phyloP scores from a whole-genome alignment of 2,797 vertebrate species.

The Lutjanus campechanus region DNA sequence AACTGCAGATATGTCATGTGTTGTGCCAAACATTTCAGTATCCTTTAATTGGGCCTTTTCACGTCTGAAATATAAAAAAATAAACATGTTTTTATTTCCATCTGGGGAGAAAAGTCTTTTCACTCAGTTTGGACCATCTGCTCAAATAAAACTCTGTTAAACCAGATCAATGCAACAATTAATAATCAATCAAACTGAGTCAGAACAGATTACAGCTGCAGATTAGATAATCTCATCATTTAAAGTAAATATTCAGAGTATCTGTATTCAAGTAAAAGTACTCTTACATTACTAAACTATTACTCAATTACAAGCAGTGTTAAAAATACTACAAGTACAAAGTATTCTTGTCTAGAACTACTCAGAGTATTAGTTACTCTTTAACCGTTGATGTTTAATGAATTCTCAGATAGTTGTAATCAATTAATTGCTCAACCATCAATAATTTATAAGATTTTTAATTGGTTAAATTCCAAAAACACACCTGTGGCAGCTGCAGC shows the following conservation, averaged over 20 bases:
- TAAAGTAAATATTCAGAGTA: background rate
- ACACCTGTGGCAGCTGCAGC: no score
- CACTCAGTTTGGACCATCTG: slow-evolving; percentile 19
- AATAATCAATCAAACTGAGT: slow-evolving; percentile 5
- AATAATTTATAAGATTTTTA: no score
- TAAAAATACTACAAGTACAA: no score
- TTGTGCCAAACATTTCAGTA: slow-evolving; percentile 7
- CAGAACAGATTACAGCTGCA: background rate
- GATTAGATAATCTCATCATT: background rate
- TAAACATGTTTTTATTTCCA: slow-evolving; percentile 6
- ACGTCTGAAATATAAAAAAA: background rate
- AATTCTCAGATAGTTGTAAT: no score
- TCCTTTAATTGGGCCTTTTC: slow-evolving; percentile 33
- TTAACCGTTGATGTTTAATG: no score
- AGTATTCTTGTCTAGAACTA: no score
- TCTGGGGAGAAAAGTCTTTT: slow-evolving; percentile 16
- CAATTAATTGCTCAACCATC: no score
- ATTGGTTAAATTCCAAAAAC: no score
- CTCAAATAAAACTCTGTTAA: background rate
- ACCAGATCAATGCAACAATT: background rate
- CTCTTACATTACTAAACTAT: no score
- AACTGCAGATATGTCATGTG: slow-evolving; percentile 14
- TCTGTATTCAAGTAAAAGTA: no score
- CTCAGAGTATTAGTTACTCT: no score
- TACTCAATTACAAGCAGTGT: no score